Conservation (phyloP, 2,888 invertebrate species). For the Cantharis lateralis region DNA sequence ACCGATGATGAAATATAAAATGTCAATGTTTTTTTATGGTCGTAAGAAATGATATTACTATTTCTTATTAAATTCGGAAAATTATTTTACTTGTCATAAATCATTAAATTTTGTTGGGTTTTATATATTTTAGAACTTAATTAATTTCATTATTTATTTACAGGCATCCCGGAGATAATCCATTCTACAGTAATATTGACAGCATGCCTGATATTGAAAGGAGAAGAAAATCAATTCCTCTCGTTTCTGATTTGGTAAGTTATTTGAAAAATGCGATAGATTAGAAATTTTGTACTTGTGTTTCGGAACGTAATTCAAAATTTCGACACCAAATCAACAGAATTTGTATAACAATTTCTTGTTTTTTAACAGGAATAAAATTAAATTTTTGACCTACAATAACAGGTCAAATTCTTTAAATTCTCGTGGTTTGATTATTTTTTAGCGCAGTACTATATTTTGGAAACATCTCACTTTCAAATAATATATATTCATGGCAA, state of each 20-base stretch:
- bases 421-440: neutral
- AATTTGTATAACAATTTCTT: neutral
- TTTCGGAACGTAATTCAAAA: neutral
- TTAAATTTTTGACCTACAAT: neutral
- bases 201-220: slow-evolving; percentile 99
- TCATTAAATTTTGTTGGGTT: neutral
- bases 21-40: neutral
- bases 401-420: neutral
- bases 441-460: neutral
- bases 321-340: neutral
- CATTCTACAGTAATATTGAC: slow-evolving; percentile 99
- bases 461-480: neutral
- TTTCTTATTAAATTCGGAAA: neutral
- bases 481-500: neutral
- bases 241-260: slow-evolving; percentile 99
- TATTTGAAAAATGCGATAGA: neutral
- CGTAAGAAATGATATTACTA: neutral
- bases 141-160: slow-evolving; percentile 39
- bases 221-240: slow-evolving; percentile 93
- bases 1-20: neutral
- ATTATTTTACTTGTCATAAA: neutral
- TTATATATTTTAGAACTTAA: slow-evolving; percentile 9
- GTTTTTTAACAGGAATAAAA: neutral
- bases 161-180: slow-evolving; percentile 93
- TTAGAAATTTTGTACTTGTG: neutral